Evolutionary conservation across 2,888 invertebrate species (phyloP).

Genomic region (Hypsopygia costalis): DNA sequence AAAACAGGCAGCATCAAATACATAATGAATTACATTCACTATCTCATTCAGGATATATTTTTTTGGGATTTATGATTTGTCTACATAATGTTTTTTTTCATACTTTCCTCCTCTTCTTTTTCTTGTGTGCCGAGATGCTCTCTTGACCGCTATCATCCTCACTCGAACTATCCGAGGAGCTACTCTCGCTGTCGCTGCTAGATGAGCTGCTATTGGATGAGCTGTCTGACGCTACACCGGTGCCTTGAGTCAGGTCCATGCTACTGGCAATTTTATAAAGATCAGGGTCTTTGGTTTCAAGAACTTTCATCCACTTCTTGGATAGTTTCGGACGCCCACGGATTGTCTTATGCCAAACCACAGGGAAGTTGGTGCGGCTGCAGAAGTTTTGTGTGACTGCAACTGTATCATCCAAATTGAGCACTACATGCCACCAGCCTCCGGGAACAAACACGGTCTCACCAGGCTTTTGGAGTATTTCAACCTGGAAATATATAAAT

Average conservation of each 20-base stretch:
- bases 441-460: slow-evolving; percentile 99
- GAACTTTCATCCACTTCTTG: slow-evolving; percentile 91
- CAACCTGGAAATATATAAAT: slow-evolving; percentile 81
- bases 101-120: slow-evolving; percentile 84
- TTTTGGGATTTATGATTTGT: slow-evolving; percentile 31
- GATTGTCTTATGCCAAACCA: slow-evolving; percentile 99
- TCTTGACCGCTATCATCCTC: slow-evolving; percentile 93
- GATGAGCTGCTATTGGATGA: slow-evolving; percentile 94
- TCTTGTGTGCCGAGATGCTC: slow-evolving; percentile 92
- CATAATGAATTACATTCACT: slow-evolving; percentile 35
- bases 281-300: slow-evolving; percentile 87
- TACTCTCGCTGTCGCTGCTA: slow-evolving; percentile 82
- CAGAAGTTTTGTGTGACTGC: slow-evolving; percentile 99
- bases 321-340: slow-evolving; percentile 97
- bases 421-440: slow-evolving; percentile 99
- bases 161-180: slow-evolving; percentile 75
- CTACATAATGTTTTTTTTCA: slow-evolving; percentile 31
- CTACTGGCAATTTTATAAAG: slow-evolving; percentile 89
- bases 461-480: slow-evolving; percentile 96
- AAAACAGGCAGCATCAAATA: slow-evolving; percentile 41
- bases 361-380: slow-evolving; percentile 96
- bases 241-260: slow-evolving; percentile 91
- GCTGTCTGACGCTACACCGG: slow-evolving; percentile 96
- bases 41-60: slow-evolving; percentile 22
- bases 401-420: slow-evolving; percentile 97